Evolutionary conservation across 2,113 vertebrate species (phyloP).

Genomic region (Sitta europaea): DNA sequence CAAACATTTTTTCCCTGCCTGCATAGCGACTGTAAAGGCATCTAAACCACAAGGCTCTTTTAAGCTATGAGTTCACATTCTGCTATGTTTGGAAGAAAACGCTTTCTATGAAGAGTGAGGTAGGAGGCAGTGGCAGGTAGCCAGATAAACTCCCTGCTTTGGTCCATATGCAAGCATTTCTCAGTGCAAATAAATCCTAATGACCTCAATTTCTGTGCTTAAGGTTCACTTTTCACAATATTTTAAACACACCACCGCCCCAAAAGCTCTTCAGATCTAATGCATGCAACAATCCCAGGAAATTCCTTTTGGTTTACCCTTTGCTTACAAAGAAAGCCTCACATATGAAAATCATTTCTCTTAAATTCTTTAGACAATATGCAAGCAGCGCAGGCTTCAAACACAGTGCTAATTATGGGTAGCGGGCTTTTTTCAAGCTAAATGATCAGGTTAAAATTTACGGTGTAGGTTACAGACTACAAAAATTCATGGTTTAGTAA

Average conservation of each 20-base stretch:
- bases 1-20: background rate
- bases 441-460: conserved; percentile 19
- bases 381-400: background rate
- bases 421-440: background rate
- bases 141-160: conserved; percentile 30
- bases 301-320: conserved; percentile 57
- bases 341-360: conserved; percentile 35
- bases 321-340: conserved; percentile 22
- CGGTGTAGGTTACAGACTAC: background rate
- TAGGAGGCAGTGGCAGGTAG: conserved; percentile 15
- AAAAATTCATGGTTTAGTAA: conserved; percentile 27
- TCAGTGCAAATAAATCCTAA: conserved; percentile 37
- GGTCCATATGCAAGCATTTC: background rate
- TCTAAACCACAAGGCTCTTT: background rate
- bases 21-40: background rate
- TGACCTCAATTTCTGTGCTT: conserved; percentile 10
- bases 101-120: conserved; percentile 11
- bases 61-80: background rate
- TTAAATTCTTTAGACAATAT: conserved; percentile 41
- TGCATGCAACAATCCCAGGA: conserved; percentile 53
- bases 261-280: conserved; percentile 33
- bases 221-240: conserved; percentile 11
- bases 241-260: conserved; percentile 5
- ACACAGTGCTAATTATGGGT: conserved; percentile 42
- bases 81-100: conserved; percentile 42